Evolutionary conservation across 1,140 invertebrate genomes (phyloP), one percentile per base, ranked within the genome.

Genomic region (Asobara japonica): DNA sequence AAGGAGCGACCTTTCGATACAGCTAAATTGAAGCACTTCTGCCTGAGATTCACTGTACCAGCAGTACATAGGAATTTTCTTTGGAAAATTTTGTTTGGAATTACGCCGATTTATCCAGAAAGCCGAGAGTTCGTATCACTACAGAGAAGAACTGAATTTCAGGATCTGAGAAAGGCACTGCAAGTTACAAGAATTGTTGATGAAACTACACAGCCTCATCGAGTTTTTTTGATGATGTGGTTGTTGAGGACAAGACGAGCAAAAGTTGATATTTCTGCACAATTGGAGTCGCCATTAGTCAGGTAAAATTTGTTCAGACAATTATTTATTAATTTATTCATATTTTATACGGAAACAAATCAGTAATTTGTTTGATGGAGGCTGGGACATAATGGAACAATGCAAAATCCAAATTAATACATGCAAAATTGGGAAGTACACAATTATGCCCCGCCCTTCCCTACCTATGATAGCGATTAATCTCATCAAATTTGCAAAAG

Each of bases 1-100:
- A 95, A 96, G 81, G 96, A 97, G 75, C 93, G 93, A 82, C 92
- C 94, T 11, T 90, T 95, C 77, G 94, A 96, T 81, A 91, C 90
- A 79, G 90, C 89, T 5, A 97, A 97, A 84, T 82, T 97, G 20
- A 92, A 92, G 79, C 94, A 96, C 78, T 97, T 97, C 82, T 94
- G 94, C 81, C 84, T 95, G 61, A 88, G 94, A 65, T 97, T 95
- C 80, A 92, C 92, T 5, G 92, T 97, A 8, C 95, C 96, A 33
- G 89, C 91, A 18, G 89, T 92, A n/a, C 93, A 96, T 76, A 91
- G 95, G 80, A 91, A 90, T 80, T 89, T 93, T 73, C 88, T 97
- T 20, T 97, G 96, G 95, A 96, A 96, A 89, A 89, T 97, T 18
- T 87, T 97, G 56, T 61, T 87, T 90, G 94, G 91, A 75, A 90